Base-by-base conservation (phyloP, 2,888 invertebrate species). In the Leptinotarsa juncta region DNA sequence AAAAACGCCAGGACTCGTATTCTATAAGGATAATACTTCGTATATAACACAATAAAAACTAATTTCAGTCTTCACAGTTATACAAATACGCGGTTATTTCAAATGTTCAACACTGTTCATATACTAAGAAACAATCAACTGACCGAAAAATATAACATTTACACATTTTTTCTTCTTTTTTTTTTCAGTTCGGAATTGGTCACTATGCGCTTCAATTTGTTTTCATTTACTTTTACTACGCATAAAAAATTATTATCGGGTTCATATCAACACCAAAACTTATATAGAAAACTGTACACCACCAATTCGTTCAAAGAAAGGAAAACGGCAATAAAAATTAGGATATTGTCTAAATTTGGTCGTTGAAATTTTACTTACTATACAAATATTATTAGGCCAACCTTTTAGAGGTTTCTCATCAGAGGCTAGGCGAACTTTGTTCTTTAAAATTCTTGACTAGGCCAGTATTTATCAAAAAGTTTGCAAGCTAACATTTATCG, bases 1-100 rank as follows among this genome's bases (percentile, higher is more conserved):
- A 84, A 84, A 85, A 86, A 85, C 85, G 84, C 84, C 85, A 85
- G 83, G 78, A 82, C 82, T 76, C 85, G 84, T 79, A 80, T 84
- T 85, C 85, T 85, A 85, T 82, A 79, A 82, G 81, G 80, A 82
- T 85, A 86, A 85, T 86, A 85, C 83, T 86, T 86, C 82, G 82
- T 85, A 85, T 84, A 83, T 84, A 86, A 87, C 87, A 87, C 87
- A 87, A 87, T 87, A 87, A 86, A 87, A 87, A 86, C 86, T 87
- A 87, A 84, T 85, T 82, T 87, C 87, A 87, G 87, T 87, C 87
- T 87, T 87, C 85, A 86, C 86, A 86, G 85, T 87, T 86, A 86
- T 87, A 87, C 86, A 87, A 87, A 85, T 86, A 87, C 85, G 84
- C 82, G 78, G 81, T 83, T 82, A 82, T 81, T 83, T 80, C 65